phyloP scores from a whole-genome alignment of 2,113 vertebrate genomes.

The Hystrix brachyura region DNA sequence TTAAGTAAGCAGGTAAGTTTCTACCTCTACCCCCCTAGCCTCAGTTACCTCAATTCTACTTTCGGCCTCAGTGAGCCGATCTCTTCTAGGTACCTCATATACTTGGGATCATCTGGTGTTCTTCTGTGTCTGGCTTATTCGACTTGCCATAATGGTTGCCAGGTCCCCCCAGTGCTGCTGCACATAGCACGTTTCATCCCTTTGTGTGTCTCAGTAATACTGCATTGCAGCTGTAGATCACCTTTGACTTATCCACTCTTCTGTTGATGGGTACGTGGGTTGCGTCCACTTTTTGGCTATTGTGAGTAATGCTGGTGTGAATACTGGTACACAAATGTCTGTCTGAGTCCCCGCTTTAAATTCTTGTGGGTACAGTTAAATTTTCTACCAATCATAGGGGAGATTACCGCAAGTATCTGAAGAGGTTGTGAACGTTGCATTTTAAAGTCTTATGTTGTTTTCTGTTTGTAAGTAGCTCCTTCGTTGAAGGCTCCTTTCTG shows the following conservation, averaged over 20 bases:
- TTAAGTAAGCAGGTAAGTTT: neutral
- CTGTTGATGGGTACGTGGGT: neutral
- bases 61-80: neutral
- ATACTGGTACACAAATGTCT: neutral
- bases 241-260: neutral
- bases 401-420: neutral
- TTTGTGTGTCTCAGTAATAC: neutral
- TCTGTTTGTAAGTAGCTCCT: rapidly evolving
- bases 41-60: neutral
- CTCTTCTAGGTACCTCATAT: too few species aligned
- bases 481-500: neutral
- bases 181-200: neutral
- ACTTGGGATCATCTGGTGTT: too few species aligned
- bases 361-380: neutral
- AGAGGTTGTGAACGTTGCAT: neutral
- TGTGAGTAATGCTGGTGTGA: neutral
- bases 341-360: neutral
- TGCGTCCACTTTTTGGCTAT: neutral
- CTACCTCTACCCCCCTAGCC: too few species aligned
- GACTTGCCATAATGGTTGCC: neutral
- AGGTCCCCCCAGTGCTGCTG: neutral
- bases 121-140: neutral
- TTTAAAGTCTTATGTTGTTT: neutral
- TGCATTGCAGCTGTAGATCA: too few species aligned
- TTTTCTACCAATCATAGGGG: neutral